phyloP scores from a whole-genome alignment of 1,140 invertebrate genomes.

The Cydia splendana region DNA sequence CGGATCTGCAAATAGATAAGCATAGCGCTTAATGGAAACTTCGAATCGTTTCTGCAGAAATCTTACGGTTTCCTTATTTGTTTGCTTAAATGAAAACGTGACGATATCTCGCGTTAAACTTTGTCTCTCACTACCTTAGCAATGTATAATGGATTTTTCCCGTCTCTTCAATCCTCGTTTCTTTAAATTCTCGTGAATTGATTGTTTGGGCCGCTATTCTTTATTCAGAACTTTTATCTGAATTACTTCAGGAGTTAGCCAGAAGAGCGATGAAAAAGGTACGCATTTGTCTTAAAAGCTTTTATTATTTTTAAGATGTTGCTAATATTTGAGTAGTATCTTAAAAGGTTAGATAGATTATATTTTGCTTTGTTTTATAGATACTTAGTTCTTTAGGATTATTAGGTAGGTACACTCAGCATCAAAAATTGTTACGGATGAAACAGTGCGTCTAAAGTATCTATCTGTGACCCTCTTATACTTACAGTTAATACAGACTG shows the following conservation, averaged over 20 bases:
- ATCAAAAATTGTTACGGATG: too few species aligned
- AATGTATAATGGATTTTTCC: conserved; percentile 28
- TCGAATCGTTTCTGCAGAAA: not conserved
- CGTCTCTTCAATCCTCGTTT: conserved; percentile 8
- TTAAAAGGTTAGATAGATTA: not conserved
- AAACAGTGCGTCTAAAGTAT: too few species aligned
- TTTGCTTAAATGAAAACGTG: not conserved
- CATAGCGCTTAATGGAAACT: conserved; percentile 27
- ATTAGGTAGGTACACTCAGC: not conserved
- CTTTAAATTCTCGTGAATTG: not conserved
- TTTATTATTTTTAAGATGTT: not conserved
- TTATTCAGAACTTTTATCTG: conserved; percentile 15
- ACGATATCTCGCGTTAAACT: not conserved
- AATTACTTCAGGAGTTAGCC: not conserved
- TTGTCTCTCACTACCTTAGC: conserved; percentile 2
- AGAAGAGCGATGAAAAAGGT: not conserved
- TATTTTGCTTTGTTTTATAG: not conserved
- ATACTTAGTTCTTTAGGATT: not conserved
- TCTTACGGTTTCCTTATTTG: conserved; percentile 18
- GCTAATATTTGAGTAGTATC: not conserved
- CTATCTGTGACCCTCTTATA: too few species aligned
- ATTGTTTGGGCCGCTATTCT: conserved; percentile 2
- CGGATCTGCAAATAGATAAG: conserved; percentile 15
- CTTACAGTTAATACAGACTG: too few species aligned
- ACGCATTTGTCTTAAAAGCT: not conserved